Percentiles rank a stretch among this genome's conserved stretches.
Conservation (phyloP, 64 coral and sea anemone species). For the Montipora foliosa region DNA sequence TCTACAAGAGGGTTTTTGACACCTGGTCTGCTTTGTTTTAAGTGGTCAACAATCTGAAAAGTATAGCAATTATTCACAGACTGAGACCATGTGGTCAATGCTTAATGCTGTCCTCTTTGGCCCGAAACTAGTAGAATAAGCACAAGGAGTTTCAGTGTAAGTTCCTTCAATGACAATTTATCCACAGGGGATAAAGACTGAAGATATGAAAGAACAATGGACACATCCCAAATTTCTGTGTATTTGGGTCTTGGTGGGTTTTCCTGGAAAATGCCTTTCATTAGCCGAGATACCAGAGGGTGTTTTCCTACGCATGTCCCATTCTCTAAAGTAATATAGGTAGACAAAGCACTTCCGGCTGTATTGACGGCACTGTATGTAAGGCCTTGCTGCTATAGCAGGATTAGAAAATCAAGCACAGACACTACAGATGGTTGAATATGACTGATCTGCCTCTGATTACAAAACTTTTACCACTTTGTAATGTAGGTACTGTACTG, state of each 20-base stretch:
- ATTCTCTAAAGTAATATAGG: neutral
- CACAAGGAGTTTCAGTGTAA: neutral
- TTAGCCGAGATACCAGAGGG: conserved; percentile 11
- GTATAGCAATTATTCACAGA: neutral
- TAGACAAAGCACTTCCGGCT: conserved; percentile 1
- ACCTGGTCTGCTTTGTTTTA: conserved; percentile 15
- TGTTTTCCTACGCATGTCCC: conserved; percentile 6
- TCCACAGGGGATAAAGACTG: neutral
- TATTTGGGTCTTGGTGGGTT: conserved; percentile 22
- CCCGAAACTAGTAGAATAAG: neutral
- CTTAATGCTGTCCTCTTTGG: no score
- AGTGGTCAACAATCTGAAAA: neutral
- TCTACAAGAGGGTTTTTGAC: conserved; percentile 22
- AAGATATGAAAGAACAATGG: conserved; percentile 8
- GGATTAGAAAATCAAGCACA: conserved; percentile 23
- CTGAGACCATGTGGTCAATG: neutral
- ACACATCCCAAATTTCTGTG: conserved; percentile 36
- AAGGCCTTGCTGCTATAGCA: conserved; percentile 30
- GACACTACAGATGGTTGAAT: conserved; percentile 12
- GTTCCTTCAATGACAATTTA: conserved; percentile 7
- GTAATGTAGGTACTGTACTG: conserved; percentile 35
- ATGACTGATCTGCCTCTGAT: conserved; percentile 28
- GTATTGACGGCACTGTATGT: conserved; percentile 31
- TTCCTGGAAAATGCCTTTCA: conserved; percentile 53
- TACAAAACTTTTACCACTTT: conserved; percentile 37